phyloP scores from a whole-genome alignment of 2,888 invertebrate species.

The Netelia virgata region DNA sequence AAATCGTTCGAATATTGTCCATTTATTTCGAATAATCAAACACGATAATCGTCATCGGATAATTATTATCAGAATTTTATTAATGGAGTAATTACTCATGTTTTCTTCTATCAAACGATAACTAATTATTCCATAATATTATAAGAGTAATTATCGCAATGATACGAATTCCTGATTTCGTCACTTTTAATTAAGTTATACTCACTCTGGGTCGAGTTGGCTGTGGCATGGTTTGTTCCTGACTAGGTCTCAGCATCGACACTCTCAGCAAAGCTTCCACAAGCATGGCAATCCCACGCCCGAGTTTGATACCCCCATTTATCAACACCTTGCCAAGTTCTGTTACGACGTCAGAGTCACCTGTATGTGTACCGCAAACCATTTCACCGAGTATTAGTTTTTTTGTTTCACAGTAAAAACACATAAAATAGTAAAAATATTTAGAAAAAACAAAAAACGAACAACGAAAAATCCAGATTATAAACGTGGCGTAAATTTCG shows the following conservation, averaged over 20 bases:
- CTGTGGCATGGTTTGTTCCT: constrained; percentile 86
- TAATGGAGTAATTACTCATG: not conserved
- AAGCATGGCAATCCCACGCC: constrained; percentile 82
- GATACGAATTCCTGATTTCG: not conserved
- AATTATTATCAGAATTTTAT: not conserved
- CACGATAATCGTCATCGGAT: too few relatives aligned
- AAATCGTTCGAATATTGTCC: not conserved
- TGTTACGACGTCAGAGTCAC: constrained; percentile 77
- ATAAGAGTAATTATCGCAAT: not conserved
- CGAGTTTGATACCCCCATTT: constrained; percentile 77
- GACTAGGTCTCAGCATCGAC: constrained; percentile 86
- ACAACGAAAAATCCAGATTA: not conserved
- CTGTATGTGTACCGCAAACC: constrained; percentile 71
- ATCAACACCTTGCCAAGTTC: constrained; percentile 78
- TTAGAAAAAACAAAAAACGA: not conserved
- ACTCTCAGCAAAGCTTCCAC: constrained; percentile 87
- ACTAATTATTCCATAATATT: not conserved
- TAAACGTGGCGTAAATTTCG: not conserved
- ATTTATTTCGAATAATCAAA: not conserved
- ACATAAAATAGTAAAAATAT: not conserved
- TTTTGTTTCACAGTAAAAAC: not conserved
- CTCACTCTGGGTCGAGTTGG: constrained; percentile 86
- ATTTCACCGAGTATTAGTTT: constrained; percentile 40
- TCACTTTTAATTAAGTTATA: constrained; percentile 42
- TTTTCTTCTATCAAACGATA: not conserved